Conservation (phyloP, 2,888 invertebrate species). For the Chrysolina americana region DNA sequence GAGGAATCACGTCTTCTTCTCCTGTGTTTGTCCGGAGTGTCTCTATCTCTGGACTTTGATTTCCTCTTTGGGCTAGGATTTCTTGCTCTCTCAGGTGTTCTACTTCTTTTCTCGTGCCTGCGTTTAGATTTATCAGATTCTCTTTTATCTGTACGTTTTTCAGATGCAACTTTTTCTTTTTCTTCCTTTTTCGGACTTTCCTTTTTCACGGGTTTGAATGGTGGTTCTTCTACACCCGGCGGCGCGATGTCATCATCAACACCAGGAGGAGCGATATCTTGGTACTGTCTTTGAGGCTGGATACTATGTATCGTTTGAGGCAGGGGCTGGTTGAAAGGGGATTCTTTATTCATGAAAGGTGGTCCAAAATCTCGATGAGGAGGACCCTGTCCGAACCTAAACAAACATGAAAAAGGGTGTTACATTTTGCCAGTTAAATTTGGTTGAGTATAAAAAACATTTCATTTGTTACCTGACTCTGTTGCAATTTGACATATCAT, state of each 20-base stretch:
- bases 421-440: constrained; percentile 24
- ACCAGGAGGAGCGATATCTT: constrained; percentile 57
- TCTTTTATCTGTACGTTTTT: constrained; percentile 37
- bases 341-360: constrained; percentile 52
- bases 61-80: constrained; percentile 64
- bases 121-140: constrained; percentile 45
- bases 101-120: constrained; percentile 52
- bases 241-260: constrained; percentile 74
- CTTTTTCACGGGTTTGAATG: constrained; percentile 72
- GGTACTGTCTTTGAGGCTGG: constrained; percentile 54
- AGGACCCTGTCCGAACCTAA: constrained; percentile 60
- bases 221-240: constrained; percentile 76
- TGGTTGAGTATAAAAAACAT: not conserved
- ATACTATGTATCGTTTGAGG: constrained; percentile 54
- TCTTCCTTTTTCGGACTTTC: constrained; percentile 49
- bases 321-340: constrained; percentile 54
- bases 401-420: constrained; percentile 54
- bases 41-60: constrained; percentile 67
- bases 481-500: not conserved
- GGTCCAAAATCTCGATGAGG: constrained; percentile 54
- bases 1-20: constrained; percentile 61
- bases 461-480: constrained; percentile 12
- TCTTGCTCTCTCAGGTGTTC: constrained; percentile 56
- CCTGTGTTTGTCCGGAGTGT: constrained; percentile 65
- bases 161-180: constrained; percentile 40